Base-by-base conservation (phyloP, 2,888 invertebrate species). In the Temnothorax rugatulus region DNA sequence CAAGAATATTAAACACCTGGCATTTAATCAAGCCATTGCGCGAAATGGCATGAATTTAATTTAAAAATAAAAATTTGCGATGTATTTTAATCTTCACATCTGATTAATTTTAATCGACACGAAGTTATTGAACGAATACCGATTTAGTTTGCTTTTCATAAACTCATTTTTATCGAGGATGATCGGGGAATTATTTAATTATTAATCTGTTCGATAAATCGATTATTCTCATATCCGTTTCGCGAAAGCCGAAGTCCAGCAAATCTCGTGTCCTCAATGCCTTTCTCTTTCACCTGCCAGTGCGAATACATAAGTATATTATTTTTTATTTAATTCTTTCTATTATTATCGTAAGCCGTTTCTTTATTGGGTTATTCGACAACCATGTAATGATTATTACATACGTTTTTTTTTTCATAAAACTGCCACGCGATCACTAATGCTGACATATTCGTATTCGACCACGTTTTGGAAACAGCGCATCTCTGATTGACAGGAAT, bases 401-500 rank as follows among this genome's bases (percentile, higher is more conserved):
- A 52, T 52, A 21, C 15, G 9, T 21, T 38, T 1, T 15, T 44
- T 44, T 15, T 29, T 29, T 69, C 4, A 4, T 41, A 52, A n/a
- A 54, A 54, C 5, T 9, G 7, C 7, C 13, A n/a, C 4, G 5
- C 18, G 25, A 69, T 50, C 34, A 21, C 34, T 34, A 63, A 59
- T 18, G 3, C 63, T 18, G 47, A 63, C n/a, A 34, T 7, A 44
- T 29, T 74, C 75, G 15, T 64, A 21, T 64, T 34, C 34, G 18
- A 25, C 13, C 50, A 21, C 52, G 4, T 50, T 66, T 76, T 25
- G 29, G n/a, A 25, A 68, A 68, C n/a, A 9, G 34, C 3, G 15
- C 74, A 79, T 69, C 73, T 57, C n/a, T 73, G 66, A 86, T 86
- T 86, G 57, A 86, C 38, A 41, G 59, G 57, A 73, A 54, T 83